phyloP scores from a whole-genome alignment of 2,888 invertebrate species.

The Brenthis hecate region DNA sequence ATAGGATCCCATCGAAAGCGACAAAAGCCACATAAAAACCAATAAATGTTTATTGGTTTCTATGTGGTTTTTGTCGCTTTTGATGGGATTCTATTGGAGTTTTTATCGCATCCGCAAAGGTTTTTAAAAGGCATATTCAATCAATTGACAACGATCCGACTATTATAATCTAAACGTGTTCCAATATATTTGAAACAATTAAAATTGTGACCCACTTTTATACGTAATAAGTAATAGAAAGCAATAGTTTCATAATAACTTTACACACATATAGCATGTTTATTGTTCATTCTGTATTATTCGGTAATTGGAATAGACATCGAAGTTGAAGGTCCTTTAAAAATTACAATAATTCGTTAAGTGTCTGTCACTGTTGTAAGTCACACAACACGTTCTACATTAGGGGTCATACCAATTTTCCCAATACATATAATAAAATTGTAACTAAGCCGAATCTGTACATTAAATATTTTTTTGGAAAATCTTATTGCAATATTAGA shows the following conservation, averaged over 20 bases:
- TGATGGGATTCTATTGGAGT: no score
- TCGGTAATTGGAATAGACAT: conserved; percentile 18
- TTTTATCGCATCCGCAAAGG: no score
- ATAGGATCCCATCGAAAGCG: no score
- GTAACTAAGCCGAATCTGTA: no score
- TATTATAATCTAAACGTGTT: neutral
- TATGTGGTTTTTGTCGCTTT: no score
- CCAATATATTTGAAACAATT: neutral
- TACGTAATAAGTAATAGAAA: conserved; percentile 3
- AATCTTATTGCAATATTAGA: no score
- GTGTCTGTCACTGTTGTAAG: conserved; percentile 3
- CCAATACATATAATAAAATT: no score
- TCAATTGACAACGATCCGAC: neutral
- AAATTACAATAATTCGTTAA: conserved; percentile 22
- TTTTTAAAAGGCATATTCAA: no score
- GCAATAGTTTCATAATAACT: conserved; percentile 13
- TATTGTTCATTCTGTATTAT: conserved; percentile 21
- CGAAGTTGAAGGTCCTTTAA: conserved; percentile 24
- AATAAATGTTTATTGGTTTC: no score
- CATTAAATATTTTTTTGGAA: no score
- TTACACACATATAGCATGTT: conserved; percentile 17
- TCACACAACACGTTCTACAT: conserved; percentile 17
- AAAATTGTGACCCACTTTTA: conserved; percentile 18
- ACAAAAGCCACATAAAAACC: no score
- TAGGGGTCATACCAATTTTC: no score